Base-by-base conservation (phyloP, 2,888 invertebrate genomes). In the Lumbricus terrestris region DNA sequence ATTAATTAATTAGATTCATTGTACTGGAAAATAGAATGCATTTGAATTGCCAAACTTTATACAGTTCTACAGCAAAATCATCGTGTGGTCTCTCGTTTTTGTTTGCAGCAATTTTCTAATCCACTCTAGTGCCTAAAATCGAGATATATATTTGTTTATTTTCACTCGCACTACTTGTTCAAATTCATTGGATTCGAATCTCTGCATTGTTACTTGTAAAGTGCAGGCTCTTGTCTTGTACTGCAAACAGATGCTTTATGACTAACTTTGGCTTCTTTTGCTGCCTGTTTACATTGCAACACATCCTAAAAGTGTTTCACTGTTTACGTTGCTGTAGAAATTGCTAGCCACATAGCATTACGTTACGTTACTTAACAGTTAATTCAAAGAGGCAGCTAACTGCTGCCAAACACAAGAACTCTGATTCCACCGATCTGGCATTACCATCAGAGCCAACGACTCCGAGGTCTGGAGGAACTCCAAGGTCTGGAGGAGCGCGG, bases 331-430 rank as follows among this genome's bases (percentile, higher is more conserved):
- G n/a, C 8, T 69, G 13, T n/a, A 69, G 29, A 69, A 69, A 69
- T 69, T 69, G 69, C 11, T 69, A 69, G n/a, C 8, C 0, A 69
- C 69, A 69, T 29, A 11, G n/a, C 69, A n/a, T 69, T 54, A 54
- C n/a, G n/a, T n/a, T n/a, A n/a, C n/a, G n/a, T n/a, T n/a, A n/a
- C n/a, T n/a, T n/a, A n/a, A n/a, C 90, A 42, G 82, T 82, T 83
- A 88, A 88, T 33, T 47, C 47, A 82, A 82, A 91, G 69, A 42
- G 42, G 29, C 88, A 89, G 69, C 89, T 91, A 42, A 54, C 82
- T 23, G 90, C 89, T 15, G 88, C 90, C n/a, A 90, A 90, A 33
- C 89, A 88, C 37, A 82, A 54, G 34, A 82, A 89, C n/a, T 37
- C 90, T 11, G 90, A 54, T 34, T 90, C 88, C 18, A 47, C 34